Conservation (phyloP, 2,797 vertebrate genomes). For the Centropyge bicolor region DNA sequence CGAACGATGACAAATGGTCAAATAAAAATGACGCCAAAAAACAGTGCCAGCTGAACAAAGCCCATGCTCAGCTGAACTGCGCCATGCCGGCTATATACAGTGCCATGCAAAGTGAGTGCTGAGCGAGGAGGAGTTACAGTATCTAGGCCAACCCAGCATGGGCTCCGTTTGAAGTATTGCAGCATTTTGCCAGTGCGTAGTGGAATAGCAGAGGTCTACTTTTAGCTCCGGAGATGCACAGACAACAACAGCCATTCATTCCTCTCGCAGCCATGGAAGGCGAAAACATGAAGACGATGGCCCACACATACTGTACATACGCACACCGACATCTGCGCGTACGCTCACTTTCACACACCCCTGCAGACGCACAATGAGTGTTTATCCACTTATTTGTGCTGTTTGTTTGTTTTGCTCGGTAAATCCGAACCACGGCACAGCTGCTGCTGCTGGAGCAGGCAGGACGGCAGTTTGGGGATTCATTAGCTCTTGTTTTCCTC, state of each 20-base stretch:
- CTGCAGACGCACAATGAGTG: conserved; percentile 45
- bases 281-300: not conserved
- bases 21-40: conserved; percentile 14
- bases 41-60: conserved; percentile 17
- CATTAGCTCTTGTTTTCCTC: conserved; percentile 61
- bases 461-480: conserved; percentile 57
- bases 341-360: conserved; percentile 15
- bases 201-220: conserved; percentile 57
- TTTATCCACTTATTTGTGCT: conserved; percentile 61
- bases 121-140: conserved; percentile 54
- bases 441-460: conserved; percentile 48
- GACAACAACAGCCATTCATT: conserved; percentile 51
- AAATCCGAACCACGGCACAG: conserved; percentile 59
- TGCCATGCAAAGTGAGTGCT: conserved; percentile 24
- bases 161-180: conserved; percentile 69
- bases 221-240: conserved; percentile 57
- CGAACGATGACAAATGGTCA: not conserved
- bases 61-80: conserved; percentile 43
- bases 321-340: not conserved
- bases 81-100: conserved; percentile 4
- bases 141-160: conserved; percentile 76
- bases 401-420: conserved; percentile 68
- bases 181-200: conserved; percentile 58
- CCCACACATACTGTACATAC: too few species aligned
- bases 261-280: conserved; percentile 5